Conservation (phyloP, 2,113 vertebrate genomes). For the Donacobius atricapilla region DNA sequence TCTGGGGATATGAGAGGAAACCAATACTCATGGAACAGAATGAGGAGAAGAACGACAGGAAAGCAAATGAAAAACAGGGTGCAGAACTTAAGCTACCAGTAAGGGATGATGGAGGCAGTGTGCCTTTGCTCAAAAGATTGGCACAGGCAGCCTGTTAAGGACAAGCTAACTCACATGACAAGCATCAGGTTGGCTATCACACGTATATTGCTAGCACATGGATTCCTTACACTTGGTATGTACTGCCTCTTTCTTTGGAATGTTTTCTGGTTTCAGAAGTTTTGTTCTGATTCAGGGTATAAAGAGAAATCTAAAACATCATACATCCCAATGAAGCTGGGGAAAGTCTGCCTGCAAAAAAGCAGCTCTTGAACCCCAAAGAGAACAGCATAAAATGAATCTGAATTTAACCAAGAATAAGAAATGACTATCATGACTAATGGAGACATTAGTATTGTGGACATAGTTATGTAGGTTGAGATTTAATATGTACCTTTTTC, state of each 20-base stretch:
- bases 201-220: not conserved
- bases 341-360: not conserved
- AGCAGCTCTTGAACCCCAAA: not conserved
- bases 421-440: not conserved
- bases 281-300: not conserved
- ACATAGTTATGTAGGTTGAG: not conserved
- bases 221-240: accelerated
- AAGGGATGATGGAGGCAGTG: not conserved
- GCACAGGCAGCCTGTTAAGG: not conserved
- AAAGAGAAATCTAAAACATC: not conserved
- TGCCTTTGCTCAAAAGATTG: not conserved
- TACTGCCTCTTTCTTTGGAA: not conserved
- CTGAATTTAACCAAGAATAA: not conserved
- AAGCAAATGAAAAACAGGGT: not conserved
- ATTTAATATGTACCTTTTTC: conserved; percentile 3
- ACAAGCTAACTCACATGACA: not conserved
- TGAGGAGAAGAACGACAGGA: not conserved
- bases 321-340: not conserved
- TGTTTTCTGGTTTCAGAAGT: not conserved
- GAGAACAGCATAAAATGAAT: not conserved
- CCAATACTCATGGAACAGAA: not conserved
- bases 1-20: not conserved
- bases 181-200: not conserved
- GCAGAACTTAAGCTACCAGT: not conserved
- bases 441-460: not conserved